These are phyloP conservation scores for Sarcophaga carnaria DNA, from an alignment of 2,888 invertebrate species.

Conservation along the genomic window DNA sequence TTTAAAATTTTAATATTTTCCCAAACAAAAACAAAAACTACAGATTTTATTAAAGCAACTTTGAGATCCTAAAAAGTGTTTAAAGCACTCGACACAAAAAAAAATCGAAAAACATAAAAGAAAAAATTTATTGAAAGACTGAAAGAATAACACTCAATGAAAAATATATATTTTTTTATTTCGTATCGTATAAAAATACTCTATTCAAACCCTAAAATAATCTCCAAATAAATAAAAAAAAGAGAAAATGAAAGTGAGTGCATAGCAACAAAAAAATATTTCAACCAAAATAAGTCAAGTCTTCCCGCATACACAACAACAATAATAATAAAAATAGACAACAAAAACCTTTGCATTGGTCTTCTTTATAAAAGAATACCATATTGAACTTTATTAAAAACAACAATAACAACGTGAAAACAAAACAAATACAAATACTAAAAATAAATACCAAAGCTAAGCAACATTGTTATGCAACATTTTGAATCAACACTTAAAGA, in stretches of 20 bases:
- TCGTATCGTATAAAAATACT: conserved; percentile 8
- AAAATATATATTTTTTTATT: not conserved
- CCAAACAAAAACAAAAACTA: no score
- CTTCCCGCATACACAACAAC: conserved; percentile 57
- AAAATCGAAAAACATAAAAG: not conserved
- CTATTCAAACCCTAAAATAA: conserved; percentile 23
- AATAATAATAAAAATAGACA: conserved; percentile 23
- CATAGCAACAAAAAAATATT: conserved; percentile 56
- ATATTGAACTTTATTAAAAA: conserved; percentile 35
- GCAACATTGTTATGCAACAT: conserved; percentile 53
- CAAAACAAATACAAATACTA: conserved; percentile 21
- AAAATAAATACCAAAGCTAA: conserved; percentile 40
- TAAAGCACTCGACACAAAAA: conserved; percentile 26
- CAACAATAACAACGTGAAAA: conserved; percentile 34
- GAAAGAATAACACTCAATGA: conserved; percentile 54
- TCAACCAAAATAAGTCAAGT: conserved; percentile 31
- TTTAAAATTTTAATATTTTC: not conserved
- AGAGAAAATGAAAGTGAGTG: conserved; percentile 24
- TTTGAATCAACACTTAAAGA: not conserved
- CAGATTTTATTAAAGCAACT: not conserved
- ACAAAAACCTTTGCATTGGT: conserved; percentile 66
- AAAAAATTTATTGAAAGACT: conserved; percentile 60
- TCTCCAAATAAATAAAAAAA: conserved; percentile 1
- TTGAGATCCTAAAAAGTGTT: conserved; percentile 33
- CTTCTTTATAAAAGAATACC: conserved; percentile 36